phyloP scores from a whole-genome alignment of 2,888 invertebrate species.

The Acanthosepion pharaonis region DNA sequence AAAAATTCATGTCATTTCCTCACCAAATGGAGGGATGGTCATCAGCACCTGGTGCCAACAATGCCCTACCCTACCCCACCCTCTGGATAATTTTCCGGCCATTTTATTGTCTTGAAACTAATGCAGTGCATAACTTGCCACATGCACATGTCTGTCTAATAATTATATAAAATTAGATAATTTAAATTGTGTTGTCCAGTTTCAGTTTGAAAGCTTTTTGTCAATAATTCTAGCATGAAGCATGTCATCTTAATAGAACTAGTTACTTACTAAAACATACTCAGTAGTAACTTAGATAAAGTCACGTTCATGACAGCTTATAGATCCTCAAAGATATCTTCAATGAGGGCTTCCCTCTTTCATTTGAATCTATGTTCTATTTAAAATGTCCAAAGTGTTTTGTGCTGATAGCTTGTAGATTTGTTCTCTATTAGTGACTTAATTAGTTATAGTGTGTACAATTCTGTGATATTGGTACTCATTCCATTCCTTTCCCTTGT shows the following conservation, averaged over 20 bases:
- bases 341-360: background rate
- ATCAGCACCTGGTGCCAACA: no score
- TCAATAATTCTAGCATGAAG: background rate
- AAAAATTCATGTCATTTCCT: no score
- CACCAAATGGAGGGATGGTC: no score
- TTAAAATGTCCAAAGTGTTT: background rate
- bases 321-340: background rate
- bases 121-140: no score
- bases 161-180: background rate
- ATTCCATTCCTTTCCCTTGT: background rate
- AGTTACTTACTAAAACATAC: background rate
- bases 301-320: background rate
- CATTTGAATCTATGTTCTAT: background rate
- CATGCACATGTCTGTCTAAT: no score
- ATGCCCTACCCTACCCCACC: no score
- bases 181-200: background rate
- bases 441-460: background rate
- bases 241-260: background rate
- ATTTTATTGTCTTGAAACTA: no score
- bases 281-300: background rate
- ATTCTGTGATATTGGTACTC: constrained; percentile 21
- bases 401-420: background rate
- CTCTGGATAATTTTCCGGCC: no score
- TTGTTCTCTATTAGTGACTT: background rate
- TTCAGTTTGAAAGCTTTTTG: background rate